Evolutionary conservation across 2,797 vertebrate genomes (phyloP).

Genomic region (Buphagus erythrorhynchus): DNA sequence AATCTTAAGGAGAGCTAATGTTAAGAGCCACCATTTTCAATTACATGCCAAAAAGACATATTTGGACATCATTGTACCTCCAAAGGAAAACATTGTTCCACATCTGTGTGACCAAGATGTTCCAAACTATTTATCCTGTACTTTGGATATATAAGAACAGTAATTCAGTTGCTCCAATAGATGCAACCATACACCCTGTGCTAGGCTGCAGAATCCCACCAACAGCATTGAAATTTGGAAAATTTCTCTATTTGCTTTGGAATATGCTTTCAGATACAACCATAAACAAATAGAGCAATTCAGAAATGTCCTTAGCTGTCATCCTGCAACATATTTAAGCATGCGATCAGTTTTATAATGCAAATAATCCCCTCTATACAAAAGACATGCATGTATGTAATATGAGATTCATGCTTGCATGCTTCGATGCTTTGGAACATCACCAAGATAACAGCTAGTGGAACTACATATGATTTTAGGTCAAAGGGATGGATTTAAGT

Average conservation of each 20-base stretch:
- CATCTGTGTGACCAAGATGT: not conserved
- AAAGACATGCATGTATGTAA: not conserved
- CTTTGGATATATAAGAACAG: not conserved
- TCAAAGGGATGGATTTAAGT: not conserved
- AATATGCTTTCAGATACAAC: not conserved
- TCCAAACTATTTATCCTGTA: not conserved
- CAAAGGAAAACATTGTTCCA: not conserved
- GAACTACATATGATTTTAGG: not conserved
- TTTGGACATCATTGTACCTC: not conserved
- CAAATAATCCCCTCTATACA: not conserved
- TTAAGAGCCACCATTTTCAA: not conserved
- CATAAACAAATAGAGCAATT: not conserved
- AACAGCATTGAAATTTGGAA: not conserved
- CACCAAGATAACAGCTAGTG: not conserved
- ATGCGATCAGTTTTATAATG: not conserved
- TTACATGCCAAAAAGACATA: not conserved
- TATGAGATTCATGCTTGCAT: not conserved
- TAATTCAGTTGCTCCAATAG: not conserved
- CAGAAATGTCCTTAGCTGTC: not conserved
- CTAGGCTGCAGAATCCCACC: not conserved
- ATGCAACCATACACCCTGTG: fast-evolving
- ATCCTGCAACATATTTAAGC: not conserved
- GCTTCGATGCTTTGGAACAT: not conserved
- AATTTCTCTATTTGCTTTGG: not conserved
- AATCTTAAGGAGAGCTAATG: not conserved